Base-by-base conservation (phyloP, 2,797 vertebrate species). In the Thalassophryne amazonica region DNA sequence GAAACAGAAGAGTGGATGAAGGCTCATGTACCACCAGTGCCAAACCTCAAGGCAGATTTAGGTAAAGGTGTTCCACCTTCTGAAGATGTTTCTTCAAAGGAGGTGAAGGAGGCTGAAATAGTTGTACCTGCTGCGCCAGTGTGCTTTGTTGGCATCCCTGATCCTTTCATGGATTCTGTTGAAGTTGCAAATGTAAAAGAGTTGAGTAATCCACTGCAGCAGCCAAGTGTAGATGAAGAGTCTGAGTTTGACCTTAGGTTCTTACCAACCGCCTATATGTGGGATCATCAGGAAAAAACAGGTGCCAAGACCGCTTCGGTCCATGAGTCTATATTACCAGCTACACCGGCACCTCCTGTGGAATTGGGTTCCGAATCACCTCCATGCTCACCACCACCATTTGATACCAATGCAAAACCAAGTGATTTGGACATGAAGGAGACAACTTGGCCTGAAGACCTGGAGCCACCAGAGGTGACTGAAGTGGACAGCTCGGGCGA, bases 401-500 rank as follows among this genome's bases (percentile, higher is more conserved):
- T n/a, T 21, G 27, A 18, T 3, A 29, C 3, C 0, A 55, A 63
- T 43, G 6, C 24, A 25, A 48, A 69, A 22, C 49, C 50, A 22
- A 76, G 72, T 16, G 32, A 36, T 46, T 40, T 4, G 12, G 67
- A 59, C 24, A 28, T 47, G 6, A 61, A 71, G 50, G 69, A 60
- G 18, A 47, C 9, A 9, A 50, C 18, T 23, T 64, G 51, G 39
- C 77, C 76, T 33, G 51, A 51, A 54, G 86, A 78, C 38, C 40
- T 78, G 9, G 63, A 78, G n/a, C 48, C 76, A 6, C 62, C 71
- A 21, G 89, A 90, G 67, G 59, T 55, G 21, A 60, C 75, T 4
- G 94, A 95, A 48, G 86, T 70, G 1, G 93, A 94, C 49, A 96
- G 94, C 62, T 97, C 94, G 15, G 94, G 92, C 9, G 94, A 95